Percentiles rank a stretch among this genome's conserved stretches.
These are phyloP conservation scores for Gavialis gangeticus DNA, from an alignment of 2,113 vertebrate species.

Conservation along the genomic window DNA sequence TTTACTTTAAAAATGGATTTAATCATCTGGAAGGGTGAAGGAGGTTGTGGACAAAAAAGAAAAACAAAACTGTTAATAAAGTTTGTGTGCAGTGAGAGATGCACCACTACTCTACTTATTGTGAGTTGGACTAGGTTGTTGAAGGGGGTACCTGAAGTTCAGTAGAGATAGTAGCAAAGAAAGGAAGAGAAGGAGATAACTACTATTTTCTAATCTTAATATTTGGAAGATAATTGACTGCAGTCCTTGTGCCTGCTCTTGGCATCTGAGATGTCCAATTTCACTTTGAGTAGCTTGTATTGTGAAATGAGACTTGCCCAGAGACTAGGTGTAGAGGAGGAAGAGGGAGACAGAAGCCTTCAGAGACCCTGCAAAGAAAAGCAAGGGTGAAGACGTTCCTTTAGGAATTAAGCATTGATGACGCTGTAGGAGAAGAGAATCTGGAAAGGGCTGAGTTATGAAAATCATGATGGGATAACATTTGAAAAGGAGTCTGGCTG, in stretches of 20 bases:
- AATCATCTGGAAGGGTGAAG: neutral
- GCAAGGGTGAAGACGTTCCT: no score
- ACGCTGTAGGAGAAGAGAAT: neutral
- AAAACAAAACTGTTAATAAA: neutral
- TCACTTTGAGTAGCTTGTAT: neutral
- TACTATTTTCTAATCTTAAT: neutral
- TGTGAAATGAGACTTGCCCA: neutral
- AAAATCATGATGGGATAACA: neutral
- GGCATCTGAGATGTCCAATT: neutral
- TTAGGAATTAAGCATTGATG: no score
- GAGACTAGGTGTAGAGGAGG: neutral
- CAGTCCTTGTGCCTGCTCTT: neutral
- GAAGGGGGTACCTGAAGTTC: neutral
- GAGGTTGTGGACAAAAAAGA: neutral
- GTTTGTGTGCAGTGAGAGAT: neutral
- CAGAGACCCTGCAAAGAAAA: no score
- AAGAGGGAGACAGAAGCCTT: no score
- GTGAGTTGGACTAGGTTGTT: neutral
- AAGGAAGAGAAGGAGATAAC: neutral
- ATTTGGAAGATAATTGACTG: neutral
- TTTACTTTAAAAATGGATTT: neutral
- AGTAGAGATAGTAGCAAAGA: neutral
- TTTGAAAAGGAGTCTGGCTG: neutral
- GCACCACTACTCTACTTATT: neutral
- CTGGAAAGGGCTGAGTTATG: neutral